These are phyloP conservation scores for Galeruca laticollis DNA, from an alignment of 2,888 invertebrate species.

Conservation along the genomic window DNA sequence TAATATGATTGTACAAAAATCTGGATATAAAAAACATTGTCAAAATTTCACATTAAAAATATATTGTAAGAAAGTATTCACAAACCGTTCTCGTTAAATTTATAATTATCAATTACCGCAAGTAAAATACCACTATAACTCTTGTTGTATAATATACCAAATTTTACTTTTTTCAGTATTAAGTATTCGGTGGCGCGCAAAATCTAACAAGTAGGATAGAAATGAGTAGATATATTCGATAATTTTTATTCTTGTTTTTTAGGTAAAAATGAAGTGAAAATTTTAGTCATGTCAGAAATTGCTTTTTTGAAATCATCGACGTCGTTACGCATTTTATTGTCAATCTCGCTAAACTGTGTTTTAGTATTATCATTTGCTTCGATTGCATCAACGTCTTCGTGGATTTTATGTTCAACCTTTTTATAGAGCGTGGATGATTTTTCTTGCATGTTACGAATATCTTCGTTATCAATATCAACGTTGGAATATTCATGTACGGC, in stretches of 20 bases:
- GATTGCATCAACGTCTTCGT: background rate
- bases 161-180: no score
- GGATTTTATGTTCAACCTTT: background rate
- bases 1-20: no score
- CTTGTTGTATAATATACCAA: no score
- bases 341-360: background rate
- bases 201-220: no score
- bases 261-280: background rate
- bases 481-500: background rate
- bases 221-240: background rate
- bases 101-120: no score
- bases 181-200: no score
- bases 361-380: background rate
- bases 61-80: no score
- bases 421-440: background rate
- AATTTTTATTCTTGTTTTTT: background rate
- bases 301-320: background rate
- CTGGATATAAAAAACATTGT: no score
- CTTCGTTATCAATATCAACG: background rate
- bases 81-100: no score
- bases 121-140: no score
- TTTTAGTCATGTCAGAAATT: background rate
- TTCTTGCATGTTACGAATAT: background rate
- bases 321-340: conserved; percentile 2
- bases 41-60: no score